Evolutionary conservation across 1,140 invertebrate genomes (phyloP).

Genomic region (Thrips palmi): DNA sequence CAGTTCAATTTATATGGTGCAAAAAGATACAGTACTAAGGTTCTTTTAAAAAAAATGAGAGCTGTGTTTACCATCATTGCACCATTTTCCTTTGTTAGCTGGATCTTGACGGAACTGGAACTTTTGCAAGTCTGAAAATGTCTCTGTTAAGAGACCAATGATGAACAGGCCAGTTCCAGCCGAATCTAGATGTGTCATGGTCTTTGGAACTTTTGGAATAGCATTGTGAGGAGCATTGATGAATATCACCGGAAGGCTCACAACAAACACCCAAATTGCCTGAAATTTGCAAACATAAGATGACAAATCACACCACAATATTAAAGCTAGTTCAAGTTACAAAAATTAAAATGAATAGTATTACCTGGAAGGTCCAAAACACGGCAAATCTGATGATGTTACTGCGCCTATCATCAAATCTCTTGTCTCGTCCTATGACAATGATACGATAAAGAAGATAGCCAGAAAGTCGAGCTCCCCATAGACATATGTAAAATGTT

Average conservation of each 20-base stretch:
- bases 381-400: constrained; percentile 72
- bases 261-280: constrained; percentile 83
- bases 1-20: constrained; percentile 1
- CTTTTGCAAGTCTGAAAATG: constrained; percentile 80
- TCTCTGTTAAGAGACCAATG: constrained; percentile 67
- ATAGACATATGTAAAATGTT: constrained; percentile 65
- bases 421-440: constrained; percentile 73
- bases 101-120: constrained; percentile 75
- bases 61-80: constrained; percentile 49
- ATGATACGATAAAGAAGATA: constrained; percentile 77
- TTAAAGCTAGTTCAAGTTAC: neutral
- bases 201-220: constrained; percentile 49
- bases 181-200: constrained; percentile 67
- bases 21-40: constrained; percentile 3
- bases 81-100: constrained; percentile 72
- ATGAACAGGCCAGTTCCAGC: constrained; percentile 67
- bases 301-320: constrained; percentile 2
- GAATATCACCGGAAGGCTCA: constrained; percentile 79
- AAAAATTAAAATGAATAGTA: neutral
- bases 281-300: constrained; percentile 22
- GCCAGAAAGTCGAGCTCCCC: constrained; percentile 64
- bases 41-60: neutral
- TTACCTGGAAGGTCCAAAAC: constrained; percentile 80
- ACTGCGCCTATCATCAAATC: constrained; percentile 73
- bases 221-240: constrained; percentile 73